Percentiles rank a stretch among this genome's conserved stretches.
Evolutionary conservation across 1,140 invertebrate species (phyloP).

Genomic region (Drosophila melanica): DNA sequence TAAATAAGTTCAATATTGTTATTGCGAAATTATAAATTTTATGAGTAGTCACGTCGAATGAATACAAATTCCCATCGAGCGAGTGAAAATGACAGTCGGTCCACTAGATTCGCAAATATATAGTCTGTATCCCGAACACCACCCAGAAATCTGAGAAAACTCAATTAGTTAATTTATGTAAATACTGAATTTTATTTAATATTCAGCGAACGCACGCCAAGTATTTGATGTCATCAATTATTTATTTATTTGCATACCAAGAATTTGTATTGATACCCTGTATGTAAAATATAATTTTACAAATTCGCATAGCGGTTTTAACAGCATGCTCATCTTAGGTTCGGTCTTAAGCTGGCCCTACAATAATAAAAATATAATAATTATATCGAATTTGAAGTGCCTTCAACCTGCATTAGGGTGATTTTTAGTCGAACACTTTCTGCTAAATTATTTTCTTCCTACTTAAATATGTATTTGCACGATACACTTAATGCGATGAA

Average conservation of each 20-base stretch:
- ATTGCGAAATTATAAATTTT: slow-evolving; percentile 54
- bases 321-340: too few relatives aligned
- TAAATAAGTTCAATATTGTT: slow-evolving; percentile 63
- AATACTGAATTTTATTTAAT: slow-evolving; percentile 1
- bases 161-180: background rate
- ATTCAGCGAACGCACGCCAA: background rate
- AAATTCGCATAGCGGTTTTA: too few relatives aligned
- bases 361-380: too few relatives aligned
- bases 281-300: background rate
- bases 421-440: background rate
- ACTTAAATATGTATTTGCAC: background rate
- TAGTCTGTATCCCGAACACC: background rate
- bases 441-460: background rate
- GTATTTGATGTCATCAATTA: slow-evolving; percentile 3
- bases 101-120: slow-evolving; percentile 11
- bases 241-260: slow-evolving; percentile 1
- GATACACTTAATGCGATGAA: background rate
- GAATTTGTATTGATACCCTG: slow-evolving; percentile 4
- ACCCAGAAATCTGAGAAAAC: slow-evolving; percentile 1
- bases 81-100: slow-evolving; percentile 18
- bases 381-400: too few relatives aligned
- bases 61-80: slow-evolving; percentile 57
- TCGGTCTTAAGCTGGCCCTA: too few relatives aligned
- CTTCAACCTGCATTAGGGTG: background rate
- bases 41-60: slow-evolving; percentile 39